Evolutionary conservation across 1,140 invertebrate species (phyloP).

Genomic region (Drosophila auraria): DNA sequence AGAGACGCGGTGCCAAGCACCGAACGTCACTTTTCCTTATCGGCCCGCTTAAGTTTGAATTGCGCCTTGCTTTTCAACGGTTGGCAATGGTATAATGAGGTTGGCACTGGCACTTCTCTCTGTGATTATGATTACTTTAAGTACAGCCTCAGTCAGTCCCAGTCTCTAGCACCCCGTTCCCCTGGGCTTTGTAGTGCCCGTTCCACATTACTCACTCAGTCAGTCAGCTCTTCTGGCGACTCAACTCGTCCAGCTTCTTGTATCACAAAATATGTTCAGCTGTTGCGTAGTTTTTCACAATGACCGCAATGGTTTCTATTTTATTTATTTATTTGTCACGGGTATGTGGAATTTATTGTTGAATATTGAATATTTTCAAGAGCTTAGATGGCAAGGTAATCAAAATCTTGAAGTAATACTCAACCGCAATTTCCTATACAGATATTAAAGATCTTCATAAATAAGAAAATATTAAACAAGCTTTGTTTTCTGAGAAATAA

Average conservation of each 20-base stretch:
- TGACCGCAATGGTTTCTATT: constrained; percentile 9
- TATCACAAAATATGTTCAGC: constrained; percentile 27
- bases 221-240: constrained; percentile 27
- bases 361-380: neutral
- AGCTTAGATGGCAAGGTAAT: too few species aligned
- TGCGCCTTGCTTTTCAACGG: constrained; percentile 25
- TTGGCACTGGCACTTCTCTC: constrained; percentile 16
- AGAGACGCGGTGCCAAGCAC: constrained; percentile 64
- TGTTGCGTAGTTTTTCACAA: constrained; percentile 32
- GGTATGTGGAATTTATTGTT: neutral
- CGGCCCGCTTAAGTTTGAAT: constrained; percentile 23
- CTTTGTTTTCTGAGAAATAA: too few species aligned
- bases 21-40: constrained; percentile 66
- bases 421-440: too few species aligned
- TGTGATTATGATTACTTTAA: constrained; percentile 17
- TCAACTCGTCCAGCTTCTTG: neutral
- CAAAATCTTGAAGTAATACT: too few species aligned
- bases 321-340: neutral
- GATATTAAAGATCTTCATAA: too few species aligned
- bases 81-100: constrained; percentile 38
- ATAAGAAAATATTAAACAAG: too few species aligned
- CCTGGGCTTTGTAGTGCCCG: constrained; percentile 24
- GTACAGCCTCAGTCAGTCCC: neutral
- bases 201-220: constrained; percentile 57
- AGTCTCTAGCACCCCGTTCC: neutral